Base-by-base conservation (phyloP, 2,797 vertebrate genomes). In the Manis pentadactyla region DNA sequence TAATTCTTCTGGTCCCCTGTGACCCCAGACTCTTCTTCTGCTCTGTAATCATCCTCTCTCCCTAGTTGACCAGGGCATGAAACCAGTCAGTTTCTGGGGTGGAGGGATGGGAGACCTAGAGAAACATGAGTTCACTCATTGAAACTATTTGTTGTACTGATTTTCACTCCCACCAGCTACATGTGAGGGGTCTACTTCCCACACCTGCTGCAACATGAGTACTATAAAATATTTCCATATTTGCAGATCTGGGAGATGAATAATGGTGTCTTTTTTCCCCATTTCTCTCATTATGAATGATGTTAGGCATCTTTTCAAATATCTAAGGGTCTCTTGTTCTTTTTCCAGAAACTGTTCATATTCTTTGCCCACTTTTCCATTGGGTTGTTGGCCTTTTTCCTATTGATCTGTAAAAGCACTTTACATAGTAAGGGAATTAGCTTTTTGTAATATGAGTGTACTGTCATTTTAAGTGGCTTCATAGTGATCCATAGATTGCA, bases 311-410 rank as follows among this genome's bases (percentile, higher is more conserved):
- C 61, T 68, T 82, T 94, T 71, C 77, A 82, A 37, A 77, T 74
- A 83, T 51, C 61, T 68, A 46, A 66, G 55, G 10, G 34, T 14
- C 15, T n/a, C 2, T 51, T 69, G 2, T 31, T 53, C 37, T 42
- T 93, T 84, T 91, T 73, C 39, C 82, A 79, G 66, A 49, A 73
- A 73, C 66, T 61, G 11, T 87, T 83, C 31, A 4, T 83, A 46
- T 73, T 31, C 17, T 53, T 81, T 73, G 21, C 18, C 27, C 21
- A 29, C 42, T 79, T 55, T 83, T 68, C 77, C 39, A 10, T 69
- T 91, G 83, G 39, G 15, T 87, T 79, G 46, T 91, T 79, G 64
- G n/a, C 49, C 46, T 69, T 85, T 87, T 91, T 81, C 83, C 29
- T 85, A 0, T 46, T 53, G n/a, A 81, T 34, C 42, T 75, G 29